Evolutionary conservation across 2,888 invertebrate species (phyloP).

Genomic region (Cephus pulcher): DNA sequence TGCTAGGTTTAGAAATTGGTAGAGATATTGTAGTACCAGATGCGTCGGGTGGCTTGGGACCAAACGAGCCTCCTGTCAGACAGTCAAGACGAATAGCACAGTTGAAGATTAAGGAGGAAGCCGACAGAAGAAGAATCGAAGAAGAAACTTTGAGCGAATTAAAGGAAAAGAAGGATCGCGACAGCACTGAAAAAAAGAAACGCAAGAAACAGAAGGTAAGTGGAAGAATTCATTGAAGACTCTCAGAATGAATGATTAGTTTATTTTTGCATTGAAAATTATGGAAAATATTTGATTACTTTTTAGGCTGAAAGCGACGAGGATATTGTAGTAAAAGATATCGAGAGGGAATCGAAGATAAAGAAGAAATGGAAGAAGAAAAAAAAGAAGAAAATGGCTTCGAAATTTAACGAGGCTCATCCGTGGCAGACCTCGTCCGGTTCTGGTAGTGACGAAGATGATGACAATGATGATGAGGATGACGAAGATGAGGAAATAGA

Average conservation of each 20-base stretch:
- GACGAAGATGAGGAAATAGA: constrained; percentile 66
- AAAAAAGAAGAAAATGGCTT: constrained; percentile 60
- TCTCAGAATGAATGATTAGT: neutral
- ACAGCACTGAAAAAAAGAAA: constrained; percentile 55
- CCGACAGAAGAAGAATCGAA: constrained; percentile 79
- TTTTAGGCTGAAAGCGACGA: constrained; percentile 41
- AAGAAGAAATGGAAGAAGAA: constrained; percentile 65
- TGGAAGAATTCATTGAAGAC: neutral
- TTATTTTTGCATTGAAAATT: neutral
- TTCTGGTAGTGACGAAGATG: constrained; percentile 64
- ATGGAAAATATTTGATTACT: too few species aligned
- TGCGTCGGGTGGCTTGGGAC: constrained; percentile 22
- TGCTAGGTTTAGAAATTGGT: constrained; percentile 69
- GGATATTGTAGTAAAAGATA: constrained; percentile 42
- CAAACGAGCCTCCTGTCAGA: constrained; percentile 73
- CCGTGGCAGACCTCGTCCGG: constrained; percentile 74
- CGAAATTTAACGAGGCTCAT: constrained; percentile 68
- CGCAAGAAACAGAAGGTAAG: constrained; percentile 56
- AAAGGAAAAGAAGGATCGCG: constrained; percentile 71
- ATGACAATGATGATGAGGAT: constrained; percentile 66
- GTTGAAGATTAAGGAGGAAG: constrained; percentile 87
- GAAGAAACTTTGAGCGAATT: constrained; percentile 78
- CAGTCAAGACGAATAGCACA: constrained; percentile 89
- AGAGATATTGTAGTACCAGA: constrained; percentile 50
- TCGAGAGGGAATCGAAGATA: constrained; percentile 56